A percentile compares a stretch with the other conserved stretches of the same genome.
Conservation (phyloP, 1,140 invertebrate genomes). For the Xylocopa sonorina region DNA sequence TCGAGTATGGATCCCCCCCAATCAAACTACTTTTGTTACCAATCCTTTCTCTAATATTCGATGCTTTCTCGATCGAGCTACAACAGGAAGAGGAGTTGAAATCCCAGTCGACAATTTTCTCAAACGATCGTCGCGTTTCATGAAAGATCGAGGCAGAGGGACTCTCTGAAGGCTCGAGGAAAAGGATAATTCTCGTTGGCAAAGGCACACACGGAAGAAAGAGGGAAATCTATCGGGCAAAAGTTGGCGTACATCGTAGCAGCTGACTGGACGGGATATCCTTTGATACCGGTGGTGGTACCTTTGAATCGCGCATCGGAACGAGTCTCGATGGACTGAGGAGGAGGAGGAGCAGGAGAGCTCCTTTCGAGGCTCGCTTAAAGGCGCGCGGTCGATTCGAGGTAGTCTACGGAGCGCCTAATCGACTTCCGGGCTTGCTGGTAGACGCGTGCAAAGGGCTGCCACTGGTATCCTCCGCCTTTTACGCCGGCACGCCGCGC, state of each 20-base stretch:
- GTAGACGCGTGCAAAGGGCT: not conserved
- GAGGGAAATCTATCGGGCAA: slow-evolving; percentile 8
- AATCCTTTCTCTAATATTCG: no score
- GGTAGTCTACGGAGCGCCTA: slow-evolving; percentile 22
- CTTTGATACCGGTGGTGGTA: not conserved
- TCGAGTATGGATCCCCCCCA: no score
- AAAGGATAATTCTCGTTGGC: not conserved
- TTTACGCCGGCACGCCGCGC: not conserved
- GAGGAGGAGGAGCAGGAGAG: not conserved
- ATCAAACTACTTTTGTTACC: no score
- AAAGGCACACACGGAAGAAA: not conserved
- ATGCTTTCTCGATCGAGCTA: no score
- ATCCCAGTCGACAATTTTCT: no score
- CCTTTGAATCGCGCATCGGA: slow-evolving; percentile 43
- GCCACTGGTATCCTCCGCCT: slow-evolving; percentile 1
- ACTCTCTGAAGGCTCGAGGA: no score
- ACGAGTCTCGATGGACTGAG: no score
- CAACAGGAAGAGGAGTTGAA: no score
- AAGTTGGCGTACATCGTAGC: slow-evolving; percentile 38
- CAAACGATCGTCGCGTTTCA: no score
- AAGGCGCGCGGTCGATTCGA: slow-evolving; percentile 31
- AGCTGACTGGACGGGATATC: slow-evolving; percentile 25
- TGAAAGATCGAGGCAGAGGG: no score
- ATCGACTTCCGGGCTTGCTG: slow-evolving; percentile 50
- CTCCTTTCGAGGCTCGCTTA: slow-evolving; percentile 23